Conservation (phyloP, 2,888 invertebrate species). For the Emmelina monodactyla region DNA sequence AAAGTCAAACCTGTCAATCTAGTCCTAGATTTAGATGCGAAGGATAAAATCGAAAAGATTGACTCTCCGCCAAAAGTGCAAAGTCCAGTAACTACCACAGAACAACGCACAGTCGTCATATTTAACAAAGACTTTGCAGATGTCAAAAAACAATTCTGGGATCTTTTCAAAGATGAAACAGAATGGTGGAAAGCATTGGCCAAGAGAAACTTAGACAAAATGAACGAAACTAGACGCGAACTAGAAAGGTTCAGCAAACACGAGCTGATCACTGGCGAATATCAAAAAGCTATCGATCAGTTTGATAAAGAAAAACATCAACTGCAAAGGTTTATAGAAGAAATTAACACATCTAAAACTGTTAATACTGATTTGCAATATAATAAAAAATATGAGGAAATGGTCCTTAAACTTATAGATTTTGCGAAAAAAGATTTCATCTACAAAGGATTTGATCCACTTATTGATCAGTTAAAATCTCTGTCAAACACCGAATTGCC, state of each 20-base stretch:
- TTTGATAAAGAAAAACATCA: constrained; percentile 45
- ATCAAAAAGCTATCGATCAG: constrained; percentile 36
- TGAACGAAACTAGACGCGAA: constrained; percentile 52
- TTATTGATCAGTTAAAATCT: constrained; percentile 47
- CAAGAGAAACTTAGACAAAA: constrained; percentile 50
- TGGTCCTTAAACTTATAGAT: constrained; percentile 49
- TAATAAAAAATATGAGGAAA: constrained; percentile 54
- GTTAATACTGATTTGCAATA: constrained; percentile 47
- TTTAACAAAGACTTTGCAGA: too few relatives aligned
- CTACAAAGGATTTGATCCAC: constrained; percentile 57
- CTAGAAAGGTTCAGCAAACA: constrained; percentile 53
- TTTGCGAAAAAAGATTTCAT: constrained; percentile 57
- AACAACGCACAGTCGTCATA: constrained; percentile 27
- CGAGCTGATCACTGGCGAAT: constrained; percentile 47
- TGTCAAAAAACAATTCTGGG: constrained; percentile 44
- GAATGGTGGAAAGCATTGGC: constrained; percentile 59
- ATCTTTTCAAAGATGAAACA: constrained; percentile 52
- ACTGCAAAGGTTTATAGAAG: constrained; percentile 46
- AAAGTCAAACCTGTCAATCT: constrained; percentile 43
- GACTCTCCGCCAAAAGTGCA: constrained; percentile 19
- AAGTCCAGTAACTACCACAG: constrained; percentile 27
- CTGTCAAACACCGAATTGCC: constrained; percentile 43
- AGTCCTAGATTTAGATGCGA: constrained; percentile 27
- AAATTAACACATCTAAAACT: constrained; percentile 46
- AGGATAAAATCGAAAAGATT: constrained; percentile 18